These are phyloP conservation scores for Tachina lurida DNA, from an alignment of 2,888 invertebrate species.

Conservation along the genomic window DNA sequence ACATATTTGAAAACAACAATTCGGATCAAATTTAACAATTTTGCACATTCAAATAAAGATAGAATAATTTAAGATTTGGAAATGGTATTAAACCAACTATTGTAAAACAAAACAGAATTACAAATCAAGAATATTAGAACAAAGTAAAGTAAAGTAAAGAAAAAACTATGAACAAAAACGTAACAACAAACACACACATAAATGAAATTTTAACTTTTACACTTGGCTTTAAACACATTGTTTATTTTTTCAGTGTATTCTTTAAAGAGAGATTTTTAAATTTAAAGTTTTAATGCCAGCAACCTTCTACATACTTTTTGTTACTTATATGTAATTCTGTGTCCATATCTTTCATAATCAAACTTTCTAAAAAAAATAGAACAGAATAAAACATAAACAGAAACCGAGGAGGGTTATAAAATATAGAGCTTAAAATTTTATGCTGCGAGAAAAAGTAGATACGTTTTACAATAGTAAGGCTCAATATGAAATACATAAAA, in stretches of 20 bases:
- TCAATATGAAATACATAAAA: slow-evolving; percentile 60
- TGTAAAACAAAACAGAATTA: slow-evolving; percentile 60
- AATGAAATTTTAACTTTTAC: slow-evolving; percentile 49
- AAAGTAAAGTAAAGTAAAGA: neutral
- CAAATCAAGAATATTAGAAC: slow-evolving; percentile 46
- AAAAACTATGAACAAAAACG: slow-evolving; percentile 41
- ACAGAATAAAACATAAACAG: slow-evolving; percentile 10
- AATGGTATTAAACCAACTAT: slow-evolving; percentile 67
- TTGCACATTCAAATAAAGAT: slow-evolving; percentile 35
- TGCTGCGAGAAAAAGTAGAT: slow-evolving; percentile 48
- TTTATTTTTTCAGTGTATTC: slow-evolving; percentile 50
- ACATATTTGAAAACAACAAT: neutral
- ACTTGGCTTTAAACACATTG: slow-evolving; percentile 65
- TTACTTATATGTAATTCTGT: slow-evolving; percentile 6
- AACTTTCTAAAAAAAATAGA: slow-evolving; percentile 34
- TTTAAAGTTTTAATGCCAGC: slow-evolving; percentile 47
- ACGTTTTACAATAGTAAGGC: slow-evolving; percentile 68
- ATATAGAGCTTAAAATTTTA: slow-evolving; percentile 48
- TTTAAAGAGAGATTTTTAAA: slow-evolving; percentile 32
- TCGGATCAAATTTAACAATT: slow-evolving; percentile 38
- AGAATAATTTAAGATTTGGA: slow-evolving; percentile 41
- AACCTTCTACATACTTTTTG: slow-evolving; percentile 51
- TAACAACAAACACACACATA: slow-evolving; percentile 61
- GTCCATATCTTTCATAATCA: slow-evolving; percentile 33
- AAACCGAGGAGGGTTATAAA: slow-evolving; percentile 18